A percentile compares a stretch with the other conserved stretches of the same genome.
Conservation (phyloP, 2,888 invertebrate species). For the Podotricha telesiphe region DNA sequence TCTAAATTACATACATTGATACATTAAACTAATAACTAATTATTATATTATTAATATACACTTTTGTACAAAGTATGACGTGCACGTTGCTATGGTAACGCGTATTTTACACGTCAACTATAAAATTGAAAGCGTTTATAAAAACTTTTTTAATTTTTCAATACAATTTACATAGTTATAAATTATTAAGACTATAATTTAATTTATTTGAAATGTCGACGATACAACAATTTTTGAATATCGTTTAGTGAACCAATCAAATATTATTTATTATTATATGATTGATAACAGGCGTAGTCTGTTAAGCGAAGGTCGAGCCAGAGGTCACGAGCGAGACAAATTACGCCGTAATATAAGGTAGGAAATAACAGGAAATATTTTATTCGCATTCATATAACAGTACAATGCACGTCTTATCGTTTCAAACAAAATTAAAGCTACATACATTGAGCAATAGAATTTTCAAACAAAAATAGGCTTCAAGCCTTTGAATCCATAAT, state of each 20-base stretch:
- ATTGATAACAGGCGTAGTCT: slow-evolving; percentile 36
- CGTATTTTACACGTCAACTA: too few relatives aligned
- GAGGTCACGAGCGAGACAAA: slow-evolving; percentile 40
- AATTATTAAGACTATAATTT: neutral
- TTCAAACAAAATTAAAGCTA: neutral
- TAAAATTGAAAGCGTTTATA: too few relatives aligned
- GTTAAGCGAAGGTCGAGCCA: slow-evolving; percentile 38
- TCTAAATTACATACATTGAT: too few relatives aligned
- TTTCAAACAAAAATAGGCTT: neutral
- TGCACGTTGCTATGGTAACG: too few relatives aligned
- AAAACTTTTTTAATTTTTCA: too few relatives aligned
- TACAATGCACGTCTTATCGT: slow-evolving; percentile 18
- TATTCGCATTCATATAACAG: slow-evolving; percentile 27
- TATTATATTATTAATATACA: too few relatives aligned
- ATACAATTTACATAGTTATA: too few relatives aligned
- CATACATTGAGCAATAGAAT: neutral
- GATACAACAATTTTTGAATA: neutral
- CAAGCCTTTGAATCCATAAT: neutral
- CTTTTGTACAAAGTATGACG: too few relatives aligned
- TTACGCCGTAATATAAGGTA: slow-evolving; percentile 33
- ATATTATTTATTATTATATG: slow-evolving; percentile 12
- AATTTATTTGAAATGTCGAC: neutral
- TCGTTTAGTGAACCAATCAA: neutral
- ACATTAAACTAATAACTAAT: too few relatives aligned
- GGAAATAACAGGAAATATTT: slow-evolving; percentile 44